These are phyloP conservation scores for Brachymystax lenok DNA, from an alignment of 2,797 vertebrate species.

Conservation along the genomic window DNA sequence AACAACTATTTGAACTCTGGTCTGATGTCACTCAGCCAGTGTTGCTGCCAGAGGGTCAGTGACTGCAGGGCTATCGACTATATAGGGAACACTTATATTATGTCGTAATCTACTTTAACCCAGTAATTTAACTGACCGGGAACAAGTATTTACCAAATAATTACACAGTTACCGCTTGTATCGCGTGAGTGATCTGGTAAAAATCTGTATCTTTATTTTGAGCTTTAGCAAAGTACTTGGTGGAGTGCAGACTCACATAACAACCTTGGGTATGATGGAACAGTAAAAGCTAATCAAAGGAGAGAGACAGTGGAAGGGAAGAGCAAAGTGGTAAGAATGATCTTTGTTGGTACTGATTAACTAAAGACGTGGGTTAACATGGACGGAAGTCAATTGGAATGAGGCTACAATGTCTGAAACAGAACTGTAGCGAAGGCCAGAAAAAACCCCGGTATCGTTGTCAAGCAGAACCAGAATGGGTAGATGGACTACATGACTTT, in stretches of 20 bases:
- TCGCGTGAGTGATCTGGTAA: not conserved
- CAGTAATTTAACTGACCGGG: no score
- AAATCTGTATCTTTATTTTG: not conserved
- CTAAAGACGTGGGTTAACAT: conserved; percentile 27
- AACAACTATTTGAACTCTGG: not conserved
- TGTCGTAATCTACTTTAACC: not conserved
- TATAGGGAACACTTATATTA: not conserved
- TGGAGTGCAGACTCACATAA: not conserved
- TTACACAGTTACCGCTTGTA: not conserved
- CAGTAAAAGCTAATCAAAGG: not conserved
- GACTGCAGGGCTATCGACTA: not conserved
- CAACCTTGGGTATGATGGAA: conserved; percentile 2
- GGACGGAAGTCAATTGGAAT: conserved; percentile 17
- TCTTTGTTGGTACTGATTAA: conserved; percentile 12
- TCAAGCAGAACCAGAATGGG: not conserved
- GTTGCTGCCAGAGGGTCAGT: not conserved
- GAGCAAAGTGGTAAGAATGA: conserved; percentile 9
- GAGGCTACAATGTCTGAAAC: no score
- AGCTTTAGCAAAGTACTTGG: no score
- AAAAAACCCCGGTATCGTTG: not conserved
- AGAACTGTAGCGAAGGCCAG: not conserved
- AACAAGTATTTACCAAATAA: not conserved
- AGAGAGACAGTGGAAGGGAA: not conserved
- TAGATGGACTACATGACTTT: no score
- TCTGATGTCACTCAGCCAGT: no score